Evolutionary conservation across 1,140 invertebrate genomes (phyloP).

Genomic region (Glomeris maerens): DNA sequence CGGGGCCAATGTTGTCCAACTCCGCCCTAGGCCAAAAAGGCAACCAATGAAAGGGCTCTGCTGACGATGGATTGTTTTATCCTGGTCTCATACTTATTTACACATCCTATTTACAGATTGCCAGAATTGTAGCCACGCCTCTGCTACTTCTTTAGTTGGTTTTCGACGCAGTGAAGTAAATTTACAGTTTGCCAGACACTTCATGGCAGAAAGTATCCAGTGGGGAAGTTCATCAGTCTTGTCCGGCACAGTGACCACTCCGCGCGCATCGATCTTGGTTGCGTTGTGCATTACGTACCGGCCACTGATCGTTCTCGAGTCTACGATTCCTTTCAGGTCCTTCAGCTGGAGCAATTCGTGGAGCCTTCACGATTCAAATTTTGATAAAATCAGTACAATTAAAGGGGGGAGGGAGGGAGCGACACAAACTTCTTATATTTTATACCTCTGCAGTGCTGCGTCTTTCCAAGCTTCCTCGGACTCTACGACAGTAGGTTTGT

Average conservation of each 20-base stretch:
- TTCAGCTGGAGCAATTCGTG: constrained; percentile 21
- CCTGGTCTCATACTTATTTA: too few relatives aligned
- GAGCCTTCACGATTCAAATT: constrained; percentile 19
- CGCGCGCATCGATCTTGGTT: constrained; percentile 30
- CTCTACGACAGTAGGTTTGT: too few relatives aligned
- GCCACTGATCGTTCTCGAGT: constrained; percentile 23
- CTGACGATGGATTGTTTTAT: too few relatives aligned
- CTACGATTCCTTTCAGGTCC: constrained; percentile 24
- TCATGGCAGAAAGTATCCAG: constrained; percentile 40
- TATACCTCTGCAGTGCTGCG: constrained; percentile 25
- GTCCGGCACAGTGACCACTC: constrained; percentile 30
- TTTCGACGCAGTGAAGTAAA: too few relatives aligned
- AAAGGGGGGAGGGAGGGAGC: background rate
- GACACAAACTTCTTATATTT: too few relatives aligned
- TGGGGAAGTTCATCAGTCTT: constrained; percentile 34
- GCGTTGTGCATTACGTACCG: constrained; percentile 32
- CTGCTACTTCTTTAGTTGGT: too few relatives aligned
- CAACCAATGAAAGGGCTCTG: too few relatives aligned
- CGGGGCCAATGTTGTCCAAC: too few relatives aligned
- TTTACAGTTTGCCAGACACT: constrained; percentile 37
- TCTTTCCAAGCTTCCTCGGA: constrained; percentile 27
- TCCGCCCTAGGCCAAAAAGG: too few relatives aligned
- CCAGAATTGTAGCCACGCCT: too few relatives aligned
- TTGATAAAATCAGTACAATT: background rate
- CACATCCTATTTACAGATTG: too few relatives aligned